These are phyloP conservation scores for Neodiprion virginianus DNA, from an alignment of 1,140 invertebrate species.

Conservation along the genomic window DNA sequence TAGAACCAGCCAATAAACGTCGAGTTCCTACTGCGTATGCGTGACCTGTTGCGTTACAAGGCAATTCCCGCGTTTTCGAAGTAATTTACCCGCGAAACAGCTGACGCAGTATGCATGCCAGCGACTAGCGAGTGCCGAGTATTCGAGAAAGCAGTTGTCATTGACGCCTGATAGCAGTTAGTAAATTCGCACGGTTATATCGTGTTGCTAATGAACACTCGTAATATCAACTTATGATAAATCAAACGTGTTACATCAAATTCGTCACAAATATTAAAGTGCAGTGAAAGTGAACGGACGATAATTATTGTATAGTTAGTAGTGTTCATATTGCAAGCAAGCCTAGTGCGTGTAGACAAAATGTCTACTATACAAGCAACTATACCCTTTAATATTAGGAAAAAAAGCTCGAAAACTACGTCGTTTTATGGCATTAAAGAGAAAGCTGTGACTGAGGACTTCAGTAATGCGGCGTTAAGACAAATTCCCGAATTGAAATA, in stretches of 20 bases:
- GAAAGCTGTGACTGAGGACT: conserved; percentile 36
- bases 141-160: background rate
- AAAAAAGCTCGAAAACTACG: conserved; percentile 43
- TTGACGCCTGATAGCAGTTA: background rate
- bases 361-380: conserved; percentile 44
- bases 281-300: background rate
- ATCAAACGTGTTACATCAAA: background rate
- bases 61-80: background rate
- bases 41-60: no score
- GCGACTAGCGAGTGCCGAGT: background rate
- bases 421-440: conserved; percentile 44
- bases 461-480: conserved; percentile 36
- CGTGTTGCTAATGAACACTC: background rate
- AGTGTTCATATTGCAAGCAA: no score
- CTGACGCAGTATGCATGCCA: background rate
- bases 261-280: background rate
- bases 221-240: background rate
- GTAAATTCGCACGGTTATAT: background rate
- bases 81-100: conserved; percentile 3
- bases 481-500: conserved; percentile 34
- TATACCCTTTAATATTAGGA: conserved; percentile 41
- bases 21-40: no score
- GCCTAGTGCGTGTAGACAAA: background rate
- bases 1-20: no score
- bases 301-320: background rate